Base-by-base conservation (phyloP, 1,140 invertebrate genomes). In the Antheraea mylitta region DNA sequence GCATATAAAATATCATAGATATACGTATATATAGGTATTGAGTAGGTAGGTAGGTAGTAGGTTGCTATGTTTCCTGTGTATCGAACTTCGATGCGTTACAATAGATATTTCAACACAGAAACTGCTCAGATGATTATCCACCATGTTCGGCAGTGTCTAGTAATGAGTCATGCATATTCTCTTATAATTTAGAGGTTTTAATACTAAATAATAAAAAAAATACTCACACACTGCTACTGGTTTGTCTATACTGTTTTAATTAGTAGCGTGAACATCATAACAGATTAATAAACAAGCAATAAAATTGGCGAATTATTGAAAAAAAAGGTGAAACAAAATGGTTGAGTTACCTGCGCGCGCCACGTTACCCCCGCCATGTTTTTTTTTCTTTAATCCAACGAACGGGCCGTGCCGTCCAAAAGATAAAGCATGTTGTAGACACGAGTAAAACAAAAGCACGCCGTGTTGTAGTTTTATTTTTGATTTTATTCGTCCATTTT, bases 221-320 rank as follows among this genome's bases (percentile, higher is more conserved):
- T 37, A 64, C 11, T 8, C 11, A 64, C 36, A 37, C 11, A 71
- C 79, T 79, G 82, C 86, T 81, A 83, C 83, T 73, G 80, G 77
- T 78, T 76, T 83, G 7, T 11, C 38, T 42, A 80, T 75, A 77
- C 66, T 75, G 72, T 70, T 75, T 78, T 84, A 85, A 89, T 87
- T 89, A 87, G 81, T 82, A 71, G 77, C 68, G 70, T 74, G 59
- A 72, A 19, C 68, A 70, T 81, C 77, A 78, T 80, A 81, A 87
- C 85, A 86, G 82, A 82, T 78, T 78, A 71, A 76, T 73, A 83
- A 83, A 87, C 86, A 87, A 84, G 83, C 82, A 74, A 82, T 89
- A 86, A 87, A 87, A 90, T 82, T 84, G 82, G 85, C 78, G 78
- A 85, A 87, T 87, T 88, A 88, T 87, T 84, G 77, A 83, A 88